Percentiles rank a stretch among this genome's conserved stretches.
Evolutionary conservation across 2,113 vertebrate genomes (phyloP).

Genomic region (Mesembrinibis cayennensis): DNA sequence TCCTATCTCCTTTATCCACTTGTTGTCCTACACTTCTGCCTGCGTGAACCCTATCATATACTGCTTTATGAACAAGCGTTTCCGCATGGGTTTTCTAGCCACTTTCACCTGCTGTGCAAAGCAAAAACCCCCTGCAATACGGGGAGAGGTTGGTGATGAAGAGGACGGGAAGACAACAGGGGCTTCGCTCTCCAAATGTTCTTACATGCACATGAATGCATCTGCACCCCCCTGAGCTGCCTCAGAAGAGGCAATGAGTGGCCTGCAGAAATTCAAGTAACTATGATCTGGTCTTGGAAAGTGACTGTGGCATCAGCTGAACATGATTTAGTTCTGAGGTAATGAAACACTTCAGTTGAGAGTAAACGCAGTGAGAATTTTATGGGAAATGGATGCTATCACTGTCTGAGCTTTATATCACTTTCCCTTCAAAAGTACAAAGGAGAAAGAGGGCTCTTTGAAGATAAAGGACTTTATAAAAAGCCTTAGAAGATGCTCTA

Average conservation of each 20-base stretch:
- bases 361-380: not conserved
- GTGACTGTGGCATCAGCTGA: not conserved
- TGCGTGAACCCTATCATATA: constrained; percentile 98
- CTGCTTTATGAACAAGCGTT: constrained; percentile 98
- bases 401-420: not conserved
- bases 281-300: not conserved
- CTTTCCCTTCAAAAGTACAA: constrained; percentile 1
- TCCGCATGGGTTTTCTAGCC: constrained; percentile 86
- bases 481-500: not conserved
- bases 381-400: not conserved
- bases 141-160: constrained; percentile 68
- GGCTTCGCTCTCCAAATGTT: constrained; percentile 78
- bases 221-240: constrained; percentile 70
- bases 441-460: not conserved
- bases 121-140: not conserved
- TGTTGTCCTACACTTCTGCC: constrained; percentile 94
- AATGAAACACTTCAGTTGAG: not conserved
- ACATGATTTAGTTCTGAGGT: not conserved
- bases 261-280: not conserved
- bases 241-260: not conserved
- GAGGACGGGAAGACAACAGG: constrained; percentile 79
- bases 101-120: constrained; percentile 84
- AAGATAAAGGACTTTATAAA: constrained; percentile 17
- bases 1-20: constrained; percentile 96
- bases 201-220: constrained; percentile 74